Evolutionary conservation across 2,888 invertebrate species (phyloP), one percentile per base, ranked within the genome.

Genomic region (Tetranychus truncatus): DNA sequence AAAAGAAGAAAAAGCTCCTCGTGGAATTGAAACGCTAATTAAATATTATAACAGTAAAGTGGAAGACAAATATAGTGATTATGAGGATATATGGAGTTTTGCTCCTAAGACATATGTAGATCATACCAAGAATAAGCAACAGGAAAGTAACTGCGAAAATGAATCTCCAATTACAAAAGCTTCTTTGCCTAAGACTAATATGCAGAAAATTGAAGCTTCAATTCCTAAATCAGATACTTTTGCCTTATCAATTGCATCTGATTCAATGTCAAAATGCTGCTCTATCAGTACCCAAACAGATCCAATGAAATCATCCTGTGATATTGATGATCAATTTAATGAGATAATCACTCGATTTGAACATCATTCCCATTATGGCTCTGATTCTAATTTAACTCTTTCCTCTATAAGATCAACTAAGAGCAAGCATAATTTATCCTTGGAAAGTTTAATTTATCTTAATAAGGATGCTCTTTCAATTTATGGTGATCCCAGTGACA

Each of bases 21-120:
- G 71, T 69, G 71, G 69, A 24, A 67, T 55, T 15, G 71, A 74
- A 20, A 55, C 55, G 15, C 15, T 55, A 55, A 55, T 55, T 55
- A 71, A 74, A 11, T 78, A 78, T 81, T 92, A 90, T 81, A 86
- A 90, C 80, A 92, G 92, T 83, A 90, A 90, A 1, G 86, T 94
- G 55, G 89, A 91, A 77, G 95, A 95, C 82, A 94, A 94, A 84
- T 89, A 91, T 72, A 93, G 93, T 80, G 95, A 95, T 83, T 95
- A 95, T 81, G 95, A 95, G 84, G 95, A 95, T 82, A 89, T 95
- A 80, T 95, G 95, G 94, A 88, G 89, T 55, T 55, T 55, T 15
- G 15, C 55, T 55, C 55, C 55, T 2, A 55, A 55, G 55, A 9
- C 55, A 55, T 55, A 15, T 55, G 55, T 15, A 55, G 55, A 55